Percentiles rank a stretch among this genome's conserved stretches.
phyloP scores from a whole-genome alignment of 2,113 vertebrate genomes.

The Dromaius novaehollandiae region DNA sequence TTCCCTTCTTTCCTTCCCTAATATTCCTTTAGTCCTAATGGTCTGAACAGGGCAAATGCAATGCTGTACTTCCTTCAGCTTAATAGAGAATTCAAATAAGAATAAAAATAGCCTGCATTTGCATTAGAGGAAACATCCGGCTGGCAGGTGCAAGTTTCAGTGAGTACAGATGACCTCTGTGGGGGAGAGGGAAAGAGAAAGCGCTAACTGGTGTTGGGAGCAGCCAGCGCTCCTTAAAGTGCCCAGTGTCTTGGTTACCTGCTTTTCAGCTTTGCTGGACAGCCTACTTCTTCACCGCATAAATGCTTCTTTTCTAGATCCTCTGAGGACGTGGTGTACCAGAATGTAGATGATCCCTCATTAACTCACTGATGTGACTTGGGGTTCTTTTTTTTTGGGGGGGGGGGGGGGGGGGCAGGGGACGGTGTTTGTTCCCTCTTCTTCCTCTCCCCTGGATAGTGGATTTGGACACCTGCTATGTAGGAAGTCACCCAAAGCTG shows the following conservation, averaged over 20 bases:
- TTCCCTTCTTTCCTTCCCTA: not conserved
- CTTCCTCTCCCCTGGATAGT: fast-evolving
- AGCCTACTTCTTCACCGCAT: not conserved
- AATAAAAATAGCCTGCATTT: constrained; percentile 17
- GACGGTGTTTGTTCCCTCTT: not conserved
- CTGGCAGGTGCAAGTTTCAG: not conserved
- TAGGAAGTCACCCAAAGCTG: not conserved
- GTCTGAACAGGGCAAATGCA: not conserved
- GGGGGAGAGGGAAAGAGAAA: not conserved
- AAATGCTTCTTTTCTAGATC: not conserved
- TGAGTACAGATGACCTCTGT: fast-evolving
- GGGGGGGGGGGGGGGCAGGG: too few relatives aligned
- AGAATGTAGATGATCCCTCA: fast-evolving
- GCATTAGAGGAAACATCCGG: not conserved
- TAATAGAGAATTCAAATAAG: constrained; percentile 43
- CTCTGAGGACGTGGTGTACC: not conserved
- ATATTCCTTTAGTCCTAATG: not conserved
- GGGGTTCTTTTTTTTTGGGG: not conserved
- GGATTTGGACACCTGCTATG: not conserved
- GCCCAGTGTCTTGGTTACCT: not conserved
- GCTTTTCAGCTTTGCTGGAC: not conserved
- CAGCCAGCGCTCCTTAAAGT: fast-evolving
- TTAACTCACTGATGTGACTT: not conserved
- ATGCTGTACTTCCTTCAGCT: not conserved
- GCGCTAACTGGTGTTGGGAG: not conserved